Evolutionary conservation across 2,113 vertebrate genomes (phyloP).

Genomic region (Microcebus tavaratra): DNA sequence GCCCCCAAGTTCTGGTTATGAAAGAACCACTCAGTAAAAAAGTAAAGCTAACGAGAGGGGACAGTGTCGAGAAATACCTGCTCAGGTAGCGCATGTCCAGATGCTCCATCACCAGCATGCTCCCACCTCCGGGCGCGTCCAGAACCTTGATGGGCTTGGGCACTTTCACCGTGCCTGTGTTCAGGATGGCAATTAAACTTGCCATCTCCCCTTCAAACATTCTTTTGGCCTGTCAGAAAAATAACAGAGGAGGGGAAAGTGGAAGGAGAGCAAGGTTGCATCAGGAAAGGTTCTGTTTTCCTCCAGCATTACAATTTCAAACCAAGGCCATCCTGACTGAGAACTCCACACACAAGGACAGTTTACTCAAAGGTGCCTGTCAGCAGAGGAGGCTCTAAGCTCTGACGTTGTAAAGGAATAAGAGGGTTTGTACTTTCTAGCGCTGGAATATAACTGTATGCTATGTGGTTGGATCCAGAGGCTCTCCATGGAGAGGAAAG

Average conservation of each 20-base stretch:
- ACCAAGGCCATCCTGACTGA: background rate
- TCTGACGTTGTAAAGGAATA: background rate
- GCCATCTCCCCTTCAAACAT: conserved; percentile 98
- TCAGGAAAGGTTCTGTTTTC: background rate
- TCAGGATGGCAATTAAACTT: conserved; percentile 91
- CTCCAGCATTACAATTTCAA: background rate
- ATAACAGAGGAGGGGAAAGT: background rate
- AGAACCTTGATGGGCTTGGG: conserved; percentile 93
- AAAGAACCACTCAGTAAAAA: background rate
- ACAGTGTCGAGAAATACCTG: conserved; percentile 83
- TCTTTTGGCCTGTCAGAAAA: conserved; percentile 87
- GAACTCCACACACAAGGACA: fast-evolving
- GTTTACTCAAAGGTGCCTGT: background rate
- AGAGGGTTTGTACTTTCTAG: background rate
- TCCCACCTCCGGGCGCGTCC: conserved; percentile 86
- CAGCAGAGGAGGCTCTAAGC: fast-evolving
- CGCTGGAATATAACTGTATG: fast-evolving
- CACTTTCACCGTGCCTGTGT: conserved; percentile 89
- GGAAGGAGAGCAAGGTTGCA: background rate
- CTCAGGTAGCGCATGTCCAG: conserved; percentile 92
- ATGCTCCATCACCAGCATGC: conserved; percentile 94
- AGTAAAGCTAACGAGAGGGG: background rate
- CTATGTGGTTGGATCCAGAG: background rate
- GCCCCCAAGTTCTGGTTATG: background rate
- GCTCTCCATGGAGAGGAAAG: background rate